Conservation (phyloP, 92 coral and sea anemone species). For the Anthopleura xanthogrammica region DNA sequence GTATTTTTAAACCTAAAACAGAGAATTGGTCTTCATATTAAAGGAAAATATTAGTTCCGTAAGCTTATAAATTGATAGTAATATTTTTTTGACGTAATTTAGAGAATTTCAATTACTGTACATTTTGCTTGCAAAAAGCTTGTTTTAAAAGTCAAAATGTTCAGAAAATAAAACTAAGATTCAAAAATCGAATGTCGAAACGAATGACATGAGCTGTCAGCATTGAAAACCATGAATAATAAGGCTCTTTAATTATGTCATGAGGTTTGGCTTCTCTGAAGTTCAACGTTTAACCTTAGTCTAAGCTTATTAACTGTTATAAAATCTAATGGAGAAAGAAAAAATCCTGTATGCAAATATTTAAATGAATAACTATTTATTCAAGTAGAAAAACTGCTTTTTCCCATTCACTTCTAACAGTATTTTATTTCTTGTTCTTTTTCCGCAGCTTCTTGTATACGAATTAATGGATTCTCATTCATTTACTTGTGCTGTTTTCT, state of each 20-base stretch:
- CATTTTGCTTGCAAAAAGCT: not conserved
- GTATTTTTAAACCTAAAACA: not conserved
- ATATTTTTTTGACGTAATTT: not conserved
- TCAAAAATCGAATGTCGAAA: not conserved
- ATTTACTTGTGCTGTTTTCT: conserved; percentile 88
- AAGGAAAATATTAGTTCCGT: not conserved
- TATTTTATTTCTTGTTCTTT: not conserved
- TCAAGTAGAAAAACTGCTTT: not conserved
- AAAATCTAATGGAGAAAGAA: no score
- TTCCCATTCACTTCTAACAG: not conserved
- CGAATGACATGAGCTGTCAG: no score
- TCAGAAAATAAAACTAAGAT: not conserved
- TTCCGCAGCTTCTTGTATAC: conserved; percentile 78
- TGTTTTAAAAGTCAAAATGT: not conserved
- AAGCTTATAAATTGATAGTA: not conserved
- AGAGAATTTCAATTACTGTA: not conserved
- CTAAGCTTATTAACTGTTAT: no score
- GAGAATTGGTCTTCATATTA: not conserved
- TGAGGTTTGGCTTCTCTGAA: no score
- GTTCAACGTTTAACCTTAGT: no score
- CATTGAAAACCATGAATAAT: no score
- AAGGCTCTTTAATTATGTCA: no score
- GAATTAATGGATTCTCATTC: conserved; percentile 93
- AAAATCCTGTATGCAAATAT: no score
- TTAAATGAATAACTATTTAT: not conserved